Evolutionary conservation across 1,140 invertebrate genomes (phyloP), one percentile per base, ranked within the genome.

Genomic region (Epicauta chinensis): DNA sequence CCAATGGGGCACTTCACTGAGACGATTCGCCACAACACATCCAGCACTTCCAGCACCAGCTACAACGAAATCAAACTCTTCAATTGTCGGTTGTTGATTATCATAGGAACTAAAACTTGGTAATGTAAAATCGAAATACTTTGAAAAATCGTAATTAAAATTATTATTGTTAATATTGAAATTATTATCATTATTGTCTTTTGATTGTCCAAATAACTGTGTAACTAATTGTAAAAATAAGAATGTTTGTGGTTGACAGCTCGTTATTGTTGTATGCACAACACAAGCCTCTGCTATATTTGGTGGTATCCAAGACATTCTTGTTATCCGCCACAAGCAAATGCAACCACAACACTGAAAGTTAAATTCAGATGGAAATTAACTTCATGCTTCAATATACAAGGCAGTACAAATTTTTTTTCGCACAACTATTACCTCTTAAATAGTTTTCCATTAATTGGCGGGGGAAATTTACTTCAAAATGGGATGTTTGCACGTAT

Each of bases 1-100:
- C 73, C 76, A 77, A 16, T 75, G 37, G n/a, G 60, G 50, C 16
- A 74, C 62, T 61, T 81, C 79, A 29, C 74, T 72, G 16, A 86
- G 64, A 34, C 83, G 65, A 60, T 78, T 82, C 2, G 82, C 82
- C 16, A 86, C 51, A 16, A 84, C 82, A 61, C 78, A 79, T 29
- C 83, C 83, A 2, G 82, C 80, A 29, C 81, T 81, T 52, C 83
- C 81, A 13, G 78, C 82, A 9, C 82, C 83, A 40, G 85, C 73
- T 2, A 78, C 62, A 44, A 78, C 73, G 56, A 78, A 79, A 58
- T 78, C 75, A 53, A 69, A 77, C 30, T 74, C 65, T 53, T 60
- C 40, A 9, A 52, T 30, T n/a, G n/a, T n/a, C 10, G 58, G 45
- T 41, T 41, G 36, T 30, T 40, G 16, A 14, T 31, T 16, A 30